Evolutionary conservation across 2,113 vertebrate genomes (phyloP).

Genomic region (Hippocampus abdominalis): DNA sequence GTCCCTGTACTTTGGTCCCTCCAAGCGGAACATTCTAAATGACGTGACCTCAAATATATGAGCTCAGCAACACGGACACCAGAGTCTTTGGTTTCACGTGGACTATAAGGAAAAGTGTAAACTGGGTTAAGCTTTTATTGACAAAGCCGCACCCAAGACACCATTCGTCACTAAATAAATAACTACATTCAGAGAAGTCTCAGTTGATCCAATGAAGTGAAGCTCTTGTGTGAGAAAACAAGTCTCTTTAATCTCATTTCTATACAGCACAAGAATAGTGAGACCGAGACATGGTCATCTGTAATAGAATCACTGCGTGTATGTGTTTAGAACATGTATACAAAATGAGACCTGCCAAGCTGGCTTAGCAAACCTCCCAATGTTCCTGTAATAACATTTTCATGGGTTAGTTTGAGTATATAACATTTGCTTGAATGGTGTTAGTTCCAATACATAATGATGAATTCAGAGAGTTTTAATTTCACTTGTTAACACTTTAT

Average conservation of each 20-base stretch:
- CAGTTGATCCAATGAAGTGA: constrained; percentile 33
- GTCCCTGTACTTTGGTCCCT: constrained; percentile 3
- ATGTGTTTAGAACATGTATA: constrained; percentile 25
- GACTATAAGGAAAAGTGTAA: constrained; percentile 30
- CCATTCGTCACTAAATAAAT: constrained; percentile 41
- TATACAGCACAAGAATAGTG: constrained; percentile 34
- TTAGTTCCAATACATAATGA: not conserved
- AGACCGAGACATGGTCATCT: constrained; percentile 5
- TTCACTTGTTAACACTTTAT: not conserved
- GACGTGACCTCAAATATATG: not conserved
- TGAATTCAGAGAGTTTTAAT: not conserved
- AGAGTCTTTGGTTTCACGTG: constrained; percentile 18
- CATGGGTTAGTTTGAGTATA: constrained; percentile 16
- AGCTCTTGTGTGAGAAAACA: constrained; percentile 20
- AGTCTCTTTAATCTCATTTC: constrained; percentile 35
- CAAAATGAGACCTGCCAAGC: constrained; percentile 35
- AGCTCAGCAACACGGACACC: constrained; percentile 10
- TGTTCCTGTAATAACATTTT: constrained; percentile 23
- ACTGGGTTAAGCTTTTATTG: constrained; percentile 51
- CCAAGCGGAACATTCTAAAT: constrained; percentile 17
- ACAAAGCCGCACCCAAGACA: constrained; percentile 31
- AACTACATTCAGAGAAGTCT: constrained; percentile 4
- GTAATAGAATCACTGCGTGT: constrained; percentile 30
- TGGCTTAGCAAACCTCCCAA: constrained; percentile 23
- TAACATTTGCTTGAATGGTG: constrained; percentile 7